Percentiles rank a stretch among this genome's conserved stretches.
Evolutionary conservation across 2,113 vertebrate genomes (phyloP).

Genomic region (Clupea harengus): DNA sequence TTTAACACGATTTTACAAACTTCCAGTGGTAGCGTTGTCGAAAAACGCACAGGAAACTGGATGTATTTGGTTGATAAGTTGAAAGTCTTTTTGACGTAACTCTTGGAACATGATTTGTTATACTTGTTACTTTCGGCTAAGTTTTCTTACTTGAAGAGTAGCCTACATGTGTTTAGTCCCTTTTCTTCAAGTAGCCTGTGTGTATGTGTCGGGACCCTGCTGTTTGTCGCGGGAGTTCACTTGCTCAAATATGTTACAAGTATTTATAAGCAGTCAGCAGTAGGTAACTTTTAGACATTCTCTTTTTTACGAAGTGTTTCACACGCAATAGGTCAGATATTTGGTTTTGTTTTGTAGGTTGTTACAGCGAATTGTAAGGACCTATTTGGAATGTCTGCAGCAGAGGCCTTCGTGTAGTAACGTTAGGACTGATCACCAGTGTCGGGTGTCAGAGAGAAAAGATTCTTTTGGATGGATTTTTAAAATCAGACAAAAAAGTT

Average conservation of each 20-base stretch:
- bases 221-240: conserved; percentile 21
- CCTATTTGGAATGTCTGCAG: conserved; percentile 10
- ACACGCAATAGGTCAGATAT: neutral
- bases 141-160: conserved; percentile 13
- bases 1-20: neutral
- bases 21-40: neutral
- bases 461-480: neutral
- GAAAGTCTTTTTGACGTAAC: neutral
- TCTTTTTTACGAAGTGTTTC: neutral
- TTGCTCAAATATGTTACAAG: neutral
- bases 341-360: neutral
- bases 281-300: neutral
- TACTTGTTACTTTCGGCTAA: neutral
- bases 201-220: conserved; percentile 5
- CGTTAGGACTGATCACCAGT: conserved; percentile 28
- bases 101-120: neutral
- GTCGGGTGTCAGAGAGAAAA: conserved; percentile 45
- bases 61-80: neutral
- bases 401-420: conserved; percentile 38
- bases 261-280: neutral
- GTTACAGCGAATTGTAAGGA: neutral
- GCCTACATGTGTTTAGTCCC: conserved; percentile 13
- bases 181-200: conserved; percentile 15
- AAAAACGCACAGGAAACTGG: neutral
- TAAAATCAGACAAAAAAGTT: neutral